Base-by-base conservation (phyloP, 2,113 vertebrate genomes). In the Strix aluco region DNA sequence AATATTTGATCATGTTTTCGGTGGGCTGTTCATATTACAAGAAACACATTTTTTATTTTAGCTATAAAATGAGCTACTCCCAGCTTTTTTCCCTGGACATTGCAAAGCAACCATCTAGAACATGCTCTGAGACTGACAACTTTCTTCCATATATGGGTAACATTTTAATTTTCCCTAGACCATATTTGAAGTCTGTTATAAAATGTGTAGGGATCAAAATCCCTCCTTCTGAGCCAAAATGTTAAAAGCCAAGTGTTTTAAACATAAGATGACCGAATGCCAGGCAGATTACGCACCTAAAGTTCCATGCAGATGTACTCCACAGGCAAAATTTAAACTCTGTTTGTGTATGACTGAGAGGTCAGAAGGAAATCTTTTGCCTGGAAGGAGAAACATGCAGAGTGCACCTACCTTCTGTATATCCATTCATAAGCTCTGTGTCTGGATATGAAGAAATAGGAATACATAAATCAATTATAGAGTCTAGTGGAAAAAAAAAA, bases 91-190 rank as follows among this genome's bases (percentile, higher is more conserved):
- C 85, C 88, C 82, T 59, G 72, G 47, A 77, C n/a, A 63, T 34
- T 83, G 55, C 59, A 95, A 88, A 86, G n/a, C 74, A 94, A 23
- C 42, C 86, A 88, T 77, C 82, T 90, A 96, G 90, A 90, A 92
- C 72, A 80, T 71, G 29, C 55, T 83, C 61, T 2, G 18, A 92
- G 81, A 78, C 75, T 83, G 85, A 95, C 88, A 92, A 80, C 59
- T 94, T 96, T 95, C 90, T 95, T 96, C 94, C 67, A 42, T 92
- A 92, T 93, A 96, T 52, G 90, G 94, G 38, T 74, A 95, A 78
- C 65, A 71, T 90, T 96, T 97, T 93, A 90, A 95, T 97, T 96
- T 96, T 97, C 94, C 93, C 96, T 94, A 93, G 88, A 86, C 82
- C 7, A 5, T 86, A 95, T 95, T 95, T 93, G 92, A 95, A 96